Base-by-base conservation (phyloP, 2,888 invertebrate species). In the Notodonta dromedarius region DNA sequence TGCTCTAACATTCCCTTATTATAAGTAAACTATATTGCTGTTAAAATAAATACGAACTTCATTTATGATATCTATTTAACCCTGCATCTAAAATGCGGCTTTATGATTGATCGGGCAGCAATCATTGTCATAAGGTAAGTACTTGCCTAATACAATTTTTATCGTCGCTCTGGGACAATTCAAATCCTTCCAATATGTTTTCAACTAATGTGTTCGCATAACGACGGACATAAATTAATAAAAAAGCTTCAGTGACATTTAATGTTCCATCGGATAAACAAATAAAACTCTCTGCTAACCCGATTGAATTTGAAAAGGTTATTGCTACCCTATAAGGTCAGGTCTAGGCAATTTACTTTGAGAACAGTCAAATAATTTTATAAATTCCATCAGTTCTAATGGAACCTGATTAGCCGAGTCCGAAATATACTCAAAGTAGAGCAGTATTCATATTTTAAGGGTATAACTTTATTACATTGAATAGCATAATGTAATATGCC, bases 171-270 rank as follows among this genome's bases (percentile, higher is more conserved):
- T 46, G 13, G 46, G 5, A 46, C 46, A 11, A 46, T 50, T 39
- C 4, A 51, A 14, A 24, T 16, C 5, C 5, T 9, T 32, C 4
- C 16, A 42, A n/a, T 59, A 48, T 62, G 61, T 64, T 72, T 66
- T 11, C 40, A 51, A n/a, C 46, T 32, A 52, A 52, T 32, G 52
- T 32, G 52, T 52, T 52, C 32, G 32, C 52, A 13, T 52, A 52
- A 52, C 52, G 52, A 52, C 52, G 5, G 11, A 13, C 52, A 52
- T 52, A 52, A 52, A 52, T 52, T 16, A 52, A 52, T 52, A 52
- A 52, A 52, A 24, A 52, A 52, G 11, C 52, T 32, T 32, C 16
- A 52, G 32, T 52, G 11, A 32, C 52, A 52, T 52, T 52, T 52
- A 13, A 52, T 52, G 52, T 16, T 35, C 35, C 9, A 32, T 52